Percentiles rank a stretch among this genome's conserved stretches.
Evolutionary conservation across 2,113 vertebrate species (phyloP).

Genomic region (Chitala chitala): DNA sequence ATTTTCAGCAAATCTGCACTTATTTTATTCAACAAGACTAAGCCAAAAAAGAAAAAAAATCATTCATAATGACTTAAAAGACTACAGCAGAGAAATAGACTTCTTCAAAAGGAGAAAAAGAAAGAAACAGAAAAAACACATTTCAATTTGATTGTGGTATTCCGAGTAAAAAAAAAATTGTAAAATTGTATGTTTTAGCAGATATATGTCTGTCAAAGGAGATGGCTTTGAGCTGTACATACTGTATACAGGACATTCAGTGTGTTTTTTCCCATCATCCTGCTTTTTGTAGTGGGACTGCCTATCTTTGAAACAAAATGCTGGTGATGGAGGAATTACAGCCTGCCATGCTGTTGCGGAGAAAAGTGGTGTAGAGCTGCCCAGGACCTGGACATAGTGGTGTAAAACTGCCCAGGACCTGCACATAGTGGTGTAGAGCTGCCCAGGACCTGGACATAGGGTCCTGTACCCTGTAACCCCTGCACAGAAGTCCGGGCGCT

Average conservation of each 20-base stretch:
- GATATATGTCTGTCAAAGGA: neutral
- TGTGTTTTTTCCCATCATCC: constrained; percentile 30
- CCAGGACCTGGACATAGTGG: too few species aligned
- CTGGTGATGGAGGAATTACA: constrained; percentile 37
- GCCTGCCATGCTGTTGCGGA: constrained; percentile 41
- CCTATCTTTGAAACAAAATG: constrained; percentile 38
- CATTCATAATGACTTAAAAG: constrained; percentile 73
- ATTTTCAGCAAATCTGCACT: constrained; percentile 99
- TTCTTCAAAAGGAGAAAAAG: constrained; percentile 30
- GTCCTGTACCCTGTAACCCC: constrained; percentile 49
- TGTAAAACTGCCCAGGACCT: too few species aligned
- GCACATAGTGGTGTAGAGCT: too few species aligned
- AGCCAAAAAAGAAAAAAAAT: constrained; percentile 46
- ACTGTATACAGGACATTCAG: constrained; percentile 26
- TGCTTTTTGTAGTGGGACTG: neutral
- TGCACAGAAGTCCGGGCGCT: constrained; percentile 39
- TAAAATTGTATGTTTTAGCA: constrained; percentile 12
- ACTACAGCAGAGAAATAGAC: constrained; percentile 62
- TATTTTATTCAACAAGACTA: constrained; percentile 79
- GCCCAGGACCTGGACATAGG: constrained; percentile 40
- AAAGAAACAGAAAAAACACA: constrained; percentile 54
- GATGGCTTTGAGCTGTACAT: neutral
- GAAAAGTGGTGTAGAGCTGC: too few species aligned
- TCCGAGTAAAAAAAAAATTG: constrained; percentile 48
- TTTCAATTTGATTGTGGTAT: constrained; percentile 52